These are phyloP conservation scores for Phoxinus dragarum DNA, from an alignment of 2,797 vertebrate species.

Conservation along the genomic window DNA sequence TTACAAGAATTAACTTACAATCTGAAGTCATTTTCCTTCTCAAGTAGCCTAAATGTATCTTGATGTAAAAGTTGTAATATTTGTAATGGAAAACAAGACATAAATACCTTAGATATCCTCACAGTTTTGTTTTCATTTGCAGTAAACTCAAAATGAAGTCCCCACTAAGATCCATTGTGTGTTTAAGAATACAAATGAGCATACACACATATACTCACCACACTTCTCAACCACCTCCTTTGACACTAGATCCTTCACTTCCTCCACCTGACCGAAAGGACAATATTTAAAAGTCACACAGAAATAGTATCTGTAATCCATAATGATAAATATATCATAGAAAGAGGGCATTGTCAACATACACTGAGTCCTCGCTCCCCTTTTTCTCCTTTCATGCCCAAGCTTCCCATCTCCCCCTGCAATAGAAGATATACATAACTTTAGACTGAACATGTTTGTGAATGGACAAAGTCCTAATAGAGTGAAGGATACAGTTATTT, in stretches of 20 bases:
- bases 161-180: background rate
- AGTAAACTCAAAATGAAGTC: background rate
- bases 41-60: background rate
- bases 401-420: constrained; percentile 79
- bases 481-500: constrained; percentile 4
- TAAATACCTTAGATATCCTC: background rate
- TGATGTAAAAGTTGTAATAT: background rate
- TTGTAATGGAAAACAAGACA: background rate
- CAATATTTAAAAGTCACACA: constrained; percentile 4
- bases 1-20: background rate
- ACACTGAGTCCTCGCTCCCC: constrained; percentile 89
- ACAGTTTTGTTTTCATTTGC: background rate
- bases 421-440: background rate
- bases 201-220: constrained; percentile 76
- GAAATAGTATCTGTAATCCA: background rate
- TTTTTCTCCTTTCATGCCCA: constrained; percentile 86
- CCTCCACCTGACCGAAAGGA: constrained; percentile 77
- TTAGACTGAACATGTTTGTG: background rate
- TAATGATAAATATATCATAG: background rate
- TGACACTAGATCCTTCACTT: constrained; percentile 85
- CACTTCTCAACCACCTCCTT: constrained; percentile 82
- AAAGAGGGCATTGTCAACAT: constrained; percentile 61
- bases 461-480: background rate
- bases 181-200: constrained; percentile 1
- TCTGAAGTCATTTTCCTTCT: background rate